A percentile compares a stretch with the other conserved stretches of the same genome.
Evolutionary conservation across 2,797 vertebrate genomes (phyloP).

Genomic region (Vespertilio murinus): DNA sequence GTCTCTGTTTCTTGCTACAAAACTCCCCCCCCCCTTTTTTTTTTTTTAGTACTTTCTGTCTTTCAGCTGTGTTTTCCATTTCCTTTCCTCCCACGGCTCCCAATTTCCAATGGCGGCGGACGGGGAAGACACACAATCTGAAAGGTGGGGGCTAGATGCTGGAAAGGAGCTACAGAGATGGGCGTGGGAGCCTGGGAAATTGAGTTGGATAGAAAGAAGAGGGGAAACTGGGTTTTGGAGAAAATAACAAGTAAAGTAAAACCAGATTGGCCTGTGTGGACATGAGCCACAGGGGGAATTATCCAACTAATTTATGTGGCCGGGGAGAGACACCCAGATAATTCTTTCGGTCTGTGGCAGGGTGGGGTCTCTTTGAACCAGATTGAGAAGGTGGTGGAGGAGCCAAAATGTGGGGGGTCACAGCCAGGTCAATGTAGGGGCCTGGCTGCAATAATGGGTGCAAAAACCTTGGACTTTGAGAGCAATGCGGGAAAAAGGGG

Average conservation of each 20-base stretch:
- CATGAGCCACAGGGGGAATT: neutral
- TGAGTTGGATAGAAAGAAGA: neutral
- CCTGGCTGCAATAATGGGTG: neutral
- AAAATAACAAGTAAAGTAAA: conserved; percentile 45
- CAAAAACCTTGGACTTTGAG: neutral
- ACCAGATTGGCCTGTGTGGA: conserved; percentile 42
- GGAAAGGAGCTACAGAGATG: neutral
- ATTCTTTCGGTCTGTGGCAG: neutral
- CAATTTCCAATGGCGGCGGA: neutral
- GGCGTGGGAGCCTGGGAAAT: neutral
- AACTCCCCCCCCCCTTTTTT: neutral
- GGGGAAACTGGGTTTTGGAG: conserved; percentile 2
- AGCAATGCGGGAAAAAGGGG: neutral
- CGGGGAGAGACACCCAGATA: neutral
- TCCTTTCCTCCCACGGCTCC: neutral
- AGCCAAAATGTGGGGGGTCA: neutral
- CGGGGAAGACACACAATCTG: neutral
- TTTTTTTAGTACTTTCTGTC: fast-evolving
- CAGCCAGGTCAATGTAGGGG: neutral
- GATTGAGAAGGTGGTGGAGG: neutral
- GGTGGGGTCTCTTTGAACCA: neutral
- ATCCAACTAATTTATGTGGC: neutral
- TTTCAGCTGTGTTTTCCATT: neutral
- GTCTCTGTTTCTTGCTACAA: neutral
- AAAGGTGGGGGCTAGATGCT: neutral